Evolutionary conservation across 2,797 vertebrate genomes (phyloP).

Genomic region (Setipinna tenuifilis): DNA sequence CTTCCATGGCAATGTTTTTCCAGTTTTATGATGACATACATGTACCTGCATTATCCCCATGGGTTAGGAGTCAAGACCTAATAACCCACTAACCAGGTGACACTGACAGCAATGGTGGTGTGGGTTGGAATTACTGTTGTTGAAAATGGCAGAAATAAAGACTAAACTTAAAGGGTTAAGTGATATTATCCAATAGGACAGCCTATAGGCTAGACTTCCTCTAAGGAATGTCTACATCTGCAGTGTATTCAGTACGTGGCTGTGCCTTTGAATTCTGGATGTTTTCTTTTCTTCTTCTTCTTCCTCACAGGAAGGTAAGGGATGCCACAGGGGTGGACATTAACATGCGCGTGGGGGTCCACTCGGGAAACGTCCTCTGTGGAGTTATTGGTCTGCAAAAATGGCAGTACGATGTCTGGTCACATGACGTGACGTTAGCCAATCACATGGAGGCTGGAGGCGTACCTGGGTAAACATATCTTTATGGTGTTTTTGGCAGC

Average conservation of each 20-base stretch:
- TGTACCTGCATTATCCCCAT: no score
- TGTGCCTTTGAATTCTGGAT: neutral
- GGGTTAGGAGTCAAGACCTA: neutral
- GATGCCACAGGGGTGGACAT: constrained; percentile 95
- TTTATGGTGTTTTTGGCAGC: neutral
- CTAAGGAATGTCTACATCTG: neutral
- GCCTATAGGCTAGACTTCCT: no score
- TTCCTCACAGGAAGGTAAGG: constrained; percentile 86
- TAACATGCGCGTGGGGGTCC: constrained; percentile 97
- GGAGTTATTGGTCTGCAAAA: constrained; percentile 96
- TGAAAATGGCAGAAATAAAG: neutral
- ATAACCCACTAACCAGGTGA: neutral
- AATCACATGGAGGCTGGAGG: constrained; percentile 99
- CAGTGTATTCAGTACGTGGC: neutral
- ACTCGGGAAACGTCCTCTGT: constrained; percentile 96
- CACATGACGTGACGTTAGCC: constrained; percentile 95
- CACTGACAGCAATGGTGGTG: neutral
- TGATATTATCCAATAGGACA: no score
- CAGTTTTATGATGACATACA: no score
- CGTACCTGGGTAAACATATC: constrained; percentile 86
- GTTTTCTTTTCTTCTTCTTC: neutral
- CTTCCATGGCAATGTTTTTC: no score
- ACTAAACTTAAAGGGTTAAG: neutral
- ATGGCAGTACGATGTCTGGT: constrained; percentile 99
- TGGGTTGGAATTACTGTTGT: neutral